Evolutionary conservation across 2,113 vertebrate species (phyloP), one percentile per base, ranked within the genome.

Genomic region (Psephotus haematonotus): DNA sequence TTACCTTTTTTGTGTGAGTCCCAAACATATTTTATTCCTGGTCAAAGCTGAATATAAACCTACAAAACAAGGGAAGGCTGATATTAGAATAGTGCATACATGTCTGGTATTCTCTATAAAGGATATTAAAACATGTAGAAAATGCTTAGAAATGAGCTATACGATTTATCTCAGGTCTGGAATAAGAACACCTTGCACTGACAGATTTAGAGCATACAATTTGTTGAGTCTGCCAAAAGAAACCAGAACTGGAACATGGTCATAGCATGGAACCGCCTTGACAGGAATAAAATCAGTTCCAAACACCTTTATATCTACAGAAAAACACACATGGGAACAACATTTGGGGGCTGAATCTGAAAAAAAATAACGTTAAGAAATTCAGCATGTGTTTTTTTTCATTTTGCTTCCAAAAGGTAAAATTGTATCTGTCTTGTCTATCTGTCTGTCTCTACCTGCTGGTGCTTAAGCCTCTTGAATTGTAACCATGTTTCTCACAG

Each of bases 181-280:
- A 92, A 93, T 88, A 90, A 94, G 96, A 94, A 90, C 90, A 64
- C 43, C 55, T 83, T 88, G 11, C 60, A 9, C 28, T 94, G 91
- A 88, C 80, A 97, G 80, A 94, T 95, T 93, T 78, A 93, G 72
- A 86, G 35, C 60, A 71, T 39, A 77, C 12, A 64, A 86, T 94
- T 94, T 92, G 64, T 95, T 86, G 64, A 88, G 50, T 86, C 64
- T 96, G 82, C 86, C 93, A 90, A 77, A 95, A 80, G 68, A 67
- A 93, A 67, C 1, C 5, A 76, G 55, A 92, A 25, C 31, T 95
- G 59, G 86, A 93, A 86, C 72, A 62, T 94, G 82, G 83, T 86
- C 86, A 81, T 78, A 81, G 37, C 46, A 90, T 18, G n/a, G 53
- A 88, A 88, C 37, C 81, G 64, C 80, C 69, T 90, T 81, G 88